A percentile compares a stretch with the other conserved stretches of the same genome.
phyloP scores from a whole-genome alignment of 92 coral and sea anemone genomes.

The Phymanthus crucifer region DNA sequence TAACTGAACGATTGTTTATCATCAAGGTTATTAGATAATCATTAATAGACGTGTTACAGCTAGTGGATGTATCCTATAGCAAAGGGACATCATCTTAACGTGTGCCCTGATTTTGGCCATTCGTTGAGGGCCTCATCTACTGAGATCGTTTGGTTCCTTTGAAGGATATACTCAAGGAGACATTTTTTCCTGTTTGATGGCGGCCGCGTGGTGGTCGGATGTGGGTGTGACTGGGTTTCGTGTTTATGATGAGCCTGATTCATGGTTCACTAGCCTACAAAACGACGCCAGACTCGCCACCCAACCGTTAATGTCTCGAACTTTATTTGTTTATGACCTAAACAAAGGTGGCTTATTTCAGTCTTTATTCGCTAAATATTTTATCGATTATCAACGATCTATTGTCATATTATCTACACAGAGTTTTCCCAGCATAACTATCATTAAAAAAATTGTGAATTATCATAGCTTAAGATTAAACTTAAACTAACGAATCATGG shows the following conservation, averaged over 20 bases:
- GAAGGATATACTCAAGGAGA: background rate
- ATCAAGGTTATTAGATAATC: background rate
- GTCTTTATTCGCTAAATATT: background rate
- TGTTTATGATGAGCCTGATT: background rate
- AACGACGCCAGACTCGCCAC: slow-evolving; percentile 7
- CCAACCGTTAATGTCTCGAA: slow-evolving; percentile 9
- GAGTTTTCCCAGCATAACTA: background rate
- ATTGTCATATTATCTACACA: background rate
- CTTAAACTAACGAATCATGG: too few relatives aligned
- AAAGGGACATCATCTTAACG: background rate
- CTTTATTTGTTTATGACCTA: slow-evolving; percentile 7
- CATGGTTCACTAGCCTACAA: background rate
- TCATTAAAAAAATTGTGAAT: background rate
- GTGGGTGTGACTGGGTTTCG: slow-evolving; percentile 7
- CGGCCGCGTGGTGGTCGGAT: background rate
- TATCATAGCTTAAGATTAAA: too few relatives aligned
- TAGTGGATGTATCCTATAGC: background rate
- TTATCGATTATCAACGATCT: background rate
- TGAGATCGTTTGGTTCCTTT: background rate
- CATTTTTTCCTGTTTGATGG: background rate
- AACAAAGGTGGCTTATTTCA: background rate
- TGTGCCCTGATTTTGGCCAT: background rate
- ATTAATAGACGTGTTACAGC: background rate
- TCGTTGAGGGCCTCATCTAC: background rate
- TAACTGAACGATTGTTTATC: background rate